Conservation (phyloP, 1,140 invertebrate genomes). For the Bombus polaris region DNA sequence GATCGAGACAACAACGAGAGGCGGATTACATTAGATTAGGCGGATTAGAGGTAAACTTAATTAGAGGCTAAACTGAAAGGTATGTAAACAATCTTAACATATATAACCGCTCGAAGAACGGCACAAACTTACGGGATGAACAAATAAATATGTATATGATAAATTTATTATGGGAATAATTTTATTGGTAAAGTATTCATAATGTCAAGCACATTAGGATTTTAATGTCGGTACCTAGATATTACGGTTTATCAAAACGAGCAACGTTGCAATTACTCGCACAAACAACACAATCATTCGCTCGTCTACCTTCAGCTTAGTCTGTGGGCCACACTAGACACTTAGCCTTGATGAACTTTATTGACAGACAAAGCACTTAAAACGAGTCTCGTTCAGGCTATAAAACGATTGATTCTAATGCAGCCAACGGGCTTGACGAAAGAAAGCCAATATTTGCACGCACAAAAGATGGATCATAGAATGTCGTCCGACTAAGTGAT, state of each 20-base stretch:
- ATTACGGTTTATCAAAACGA: background rate
- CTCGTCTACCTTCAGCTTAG: conserved; percentile 3
- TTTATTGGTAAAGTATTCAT: no score
- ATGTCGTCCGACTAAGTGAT: conserved; percentile 80
- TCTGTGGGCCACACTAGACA: conserved; percentile 78
- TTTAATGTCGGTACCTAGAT: background rate
- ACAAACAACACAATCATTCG: background rate
- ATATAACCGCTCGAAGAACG: no score
- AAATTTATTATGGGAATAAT: no score
- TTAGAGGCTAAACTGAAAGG: no score
- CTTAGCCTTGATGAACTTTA: conserved; percentile 77
- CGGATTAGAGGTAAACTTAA: no score
- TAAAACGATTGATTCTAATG: conserved; percentile 77
- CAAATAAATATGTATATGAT: no score
- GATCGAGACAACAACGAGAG: no score
- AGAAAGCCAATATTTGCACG: conserved; percentile 80
- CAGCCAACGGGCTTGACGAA: conserved; percentile 69
- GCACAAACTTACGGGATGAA: no score
- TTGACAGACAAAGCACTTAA: conserved; percentile 78
- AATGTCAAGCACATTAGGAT: background rate
- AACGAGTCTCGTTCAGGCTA: conserved; percentile 76
- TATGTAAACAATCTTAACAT: no score
- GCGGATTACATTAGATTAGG: no score
- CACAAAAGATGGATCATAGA: conserved; percentile 81
- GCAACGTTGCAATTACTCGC: no score